Evolutionary conservation across 2,888 invertebrate genomes (phyloP).

Genomic region (Aphidoletes aphidimyza): DNA sequence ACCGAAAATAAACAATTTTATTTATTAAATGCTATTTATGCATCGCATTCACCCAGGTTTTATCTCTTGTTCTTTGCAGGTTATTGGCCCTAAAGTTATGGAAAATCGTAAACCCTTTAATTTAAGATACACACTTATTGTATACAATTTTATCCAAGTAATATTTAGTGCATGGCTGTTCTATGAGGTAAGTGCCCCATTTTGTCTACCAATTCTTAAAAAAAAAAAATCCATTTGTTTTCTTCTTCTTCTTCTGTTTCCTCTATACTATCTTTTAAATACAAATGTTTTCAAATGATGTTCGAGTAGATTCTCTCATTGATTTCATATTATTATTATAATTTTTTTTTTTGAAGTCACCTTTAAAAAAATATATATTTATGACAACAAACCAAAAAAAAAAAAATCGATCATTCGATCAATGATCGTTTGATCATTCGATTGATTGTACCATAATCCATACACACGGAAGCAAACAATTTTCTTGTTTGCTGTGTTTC

Average conservation of each 20-base stretch:
- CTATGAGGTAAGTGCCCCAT: constrained; percentile 79
- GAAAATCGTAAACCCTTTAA: constrained; percentile 90
- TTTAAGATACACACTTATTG: constrained; percentile 79
- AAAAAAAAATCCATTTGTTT: no score
- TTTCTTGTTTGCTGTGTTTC: neutral
- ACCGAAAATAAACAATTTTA: neutral
- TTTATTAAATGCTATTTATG: neutral
- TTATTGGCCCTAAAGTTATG: constrained; percentile 89
- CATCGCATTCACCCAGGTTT: neutral
- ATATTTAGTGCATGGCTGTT: constrained; percentile 90
- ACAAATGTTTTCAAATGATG: neutral
- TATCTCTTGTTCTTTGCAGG: constrained; percentile 66
- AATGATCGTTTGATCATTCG: neutral
- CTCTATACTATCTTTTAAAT: neutral
- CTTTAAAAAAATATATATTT: no score
- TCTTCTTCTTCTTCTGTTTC: neutral
- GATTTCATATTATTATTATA: neutral
- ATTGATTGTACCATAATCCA: no score
- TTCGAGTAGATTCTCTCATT: constrained; percentile 30
- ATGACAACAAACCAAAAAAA: no score
- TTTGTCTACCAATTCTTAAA: neutral
- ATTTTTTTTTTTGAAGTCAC: neutral
- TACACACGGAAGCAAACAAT: neutral
- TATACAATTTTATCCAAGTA: constrained; percentile 90
- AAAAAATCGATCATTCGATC: neutral